These are phyloP conservation scores for Nymphalis urticae DNA, from an alignment of 2,888 invertebrate species.

Conservation along the genomic window DNA sequence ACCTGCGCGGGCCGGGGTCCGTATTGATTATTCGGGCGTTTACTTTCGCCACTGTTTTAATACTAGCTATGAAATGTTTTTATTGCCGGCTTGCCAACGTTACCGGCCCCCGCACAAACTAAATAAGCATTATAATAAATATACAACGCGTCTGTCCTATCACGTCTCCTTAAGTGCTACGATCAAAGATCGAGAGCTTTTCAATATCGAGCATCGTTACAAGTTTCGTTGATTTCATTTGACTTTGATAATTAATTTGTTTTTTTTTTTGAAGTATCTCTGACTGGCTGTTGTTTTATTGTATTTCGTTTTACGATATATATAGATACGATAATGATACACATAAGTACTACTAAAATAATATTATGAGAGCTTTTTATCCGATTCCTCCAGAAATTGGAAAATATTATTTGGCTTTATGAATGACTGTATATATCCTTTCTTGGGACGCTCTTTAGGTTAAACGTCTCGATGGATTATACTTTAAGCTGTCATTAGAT, in stretches of 20 bases:
- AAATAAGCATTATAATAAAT: conserved; percentile 65
- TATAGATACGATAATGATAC: too few relatives aligned
- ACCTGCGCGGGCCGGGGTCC: conserved; percentile 69
- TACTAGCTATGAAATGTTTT: conserved; percentile 78
- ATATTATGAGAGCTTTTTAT: too few relatives aligned
- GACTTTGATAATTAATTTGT: neutral
- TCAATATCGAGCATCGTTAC: neutral
- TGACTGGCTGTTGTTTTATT: neutral
- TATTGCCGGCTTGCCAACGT: conserved; percentile 67
- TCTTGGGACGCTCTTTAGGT: too few relatives aligned
- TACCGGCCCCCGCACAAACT: conserved; percentile 48
- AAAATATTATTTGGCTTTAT: too few relatives aligned
- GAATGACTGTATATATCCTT: too few relatives aligned
- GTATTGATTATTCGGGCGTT: conserved; percentile 72
- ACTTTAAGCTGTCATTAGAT: too few relatives aligned
- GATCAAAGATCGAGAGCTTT: conserved; percentile 5
- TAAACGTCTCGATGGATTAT: too few relatives aligned
- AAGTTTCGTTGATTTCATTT: neutral
- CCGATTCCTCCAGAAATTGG: too few relatives aligned
- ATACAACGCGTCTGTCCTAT: conserved; percentile 7
- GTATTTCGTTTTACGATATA: neutral
- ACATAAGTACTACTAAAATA: too few relatives aligned
- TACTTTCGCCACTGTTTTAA: conserved; percentile 81
- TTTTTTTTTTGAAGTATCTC: neutral
- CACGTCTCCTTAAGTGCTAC: neutral